Evolutionary conservation across 2,888 invertebrate genomes (phyloP), one percentile per base, ranked within the genome.

Genomic region (Fissipunctia ypsillon): DNA sequence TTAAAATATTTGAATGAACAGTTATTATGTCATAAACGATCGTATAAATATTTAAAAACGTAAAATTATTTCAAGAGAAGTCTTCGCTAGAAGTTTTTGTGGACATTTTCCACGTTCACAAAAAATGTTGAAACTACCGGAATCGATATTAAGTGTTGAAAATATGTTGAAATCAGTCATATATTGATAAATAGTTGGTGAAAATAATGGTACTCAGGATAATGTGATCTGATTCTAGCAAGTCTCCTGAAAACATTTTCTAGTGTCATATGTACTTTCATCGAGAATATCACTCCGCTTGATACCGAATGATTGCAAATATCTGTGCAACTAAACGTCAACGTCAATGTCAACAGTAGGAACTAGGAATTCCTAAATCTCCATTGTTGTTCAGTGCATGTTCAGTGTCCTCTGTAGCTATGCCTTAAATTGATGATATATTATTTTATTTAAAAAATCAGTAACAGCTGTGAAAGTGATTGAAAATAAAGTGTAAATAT

Each of bases 1-100:
- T 69, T 67, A 38, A 43, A 63, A 69, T 73, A 35, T 48, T 70
- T 76, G 52, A 69, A 73, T 81, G 71, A 69, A 72, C 59, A 56
- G 45, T 54, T 57, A 19, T 31, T 48, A 56, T 10, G 65, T 56
- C 31, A 10, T 59, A 38, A 43, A 38, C 0, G 25, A 52, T 1
- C 12, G 10, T 45, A 28, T 2, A 80, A 80, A 28, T 74, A 63
- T 50, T 43, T n/a, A 45, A 50, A 73, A 25, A 43, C 5, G 19
- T n/a, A 5, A 19, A 41, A 48, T 41, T 28, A 43, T 19, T 25
- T 60, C 16, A 38, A 41, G 22, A 50, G 6, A 31, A 31, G 25
- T 41, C 35, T 35, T 25, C 12, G 3, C 1, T 16, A 1, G 3
- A 25, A 25, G 5, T 31, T 59, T 43, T 50, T 16, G 7, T 12